These are phyloP conservation scores for Hypsopygia costalis DNA, from an alignment of 2,888 invertebrate species.

Conservation along the genomic window DNA sequence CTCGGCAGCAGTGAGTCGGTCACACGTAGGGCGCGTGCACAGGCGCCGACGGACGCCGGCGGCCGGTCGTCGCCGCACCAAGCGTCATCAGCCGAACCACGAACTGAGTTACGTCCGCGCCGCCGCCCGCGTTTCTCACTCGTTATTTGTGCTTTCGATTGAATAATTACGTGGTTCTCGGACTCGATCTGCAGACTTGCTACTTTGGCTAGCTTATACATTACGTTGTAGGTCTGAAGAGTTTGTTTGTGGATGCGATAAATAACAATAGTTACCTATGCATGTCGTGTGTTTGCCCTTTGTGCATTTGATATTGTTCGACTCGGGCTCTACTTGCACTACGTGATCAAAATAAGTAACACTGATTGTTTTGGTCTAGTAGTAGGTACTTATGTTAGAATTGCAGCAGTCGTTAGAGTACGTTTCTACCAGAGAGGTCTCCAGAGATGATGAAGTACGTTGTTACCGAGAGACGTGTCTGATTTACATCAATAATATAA, in stretches of 20 bases:
- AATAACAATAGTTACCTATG: background rate
- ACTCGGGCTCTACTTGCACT: no score
- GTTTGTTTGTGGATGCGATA: background rate
- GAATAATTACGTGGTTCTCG: constrained; percentile 66
- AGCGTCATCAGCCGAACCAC: no score
- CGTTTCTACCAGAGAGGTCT: no score
- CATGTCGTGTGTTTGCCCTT: no score
- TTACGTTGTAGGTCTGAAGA: background rate
- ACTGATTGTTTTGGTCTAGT: no score
- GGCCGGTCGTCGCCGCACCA: constrained; percentile 14
- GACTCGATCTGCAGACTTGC: constrained; percentile 55
- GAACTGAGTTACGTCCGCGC: constrained; percentile 10
- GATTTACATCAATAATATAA: no score
- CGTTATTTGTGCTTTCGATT: constrained; percentile 68
- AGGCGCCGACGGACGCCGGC: constrained; percentile 12
- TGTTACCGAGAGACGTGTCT: no score
- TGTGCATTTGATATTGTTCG: no score
- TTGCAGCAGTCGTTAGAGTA: no score
- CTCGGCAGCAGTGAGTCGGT: constrained; percentile 27
- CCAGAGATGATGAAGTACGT: no score
- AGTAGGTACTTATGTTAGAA: no score
- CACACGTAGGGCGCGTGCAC: constrained; percentile 57
- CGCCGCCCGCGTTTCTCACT: constrained; percentile 21
- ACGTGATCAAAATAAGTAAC: no score
- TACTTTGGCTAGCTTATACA: constrained; percentile 23